These are phyloP conservation scores for Leptinotarsa lineolata DNA, from an alignment of 1,140 invertebrate species.

Conservation along the genomic window DNA sequence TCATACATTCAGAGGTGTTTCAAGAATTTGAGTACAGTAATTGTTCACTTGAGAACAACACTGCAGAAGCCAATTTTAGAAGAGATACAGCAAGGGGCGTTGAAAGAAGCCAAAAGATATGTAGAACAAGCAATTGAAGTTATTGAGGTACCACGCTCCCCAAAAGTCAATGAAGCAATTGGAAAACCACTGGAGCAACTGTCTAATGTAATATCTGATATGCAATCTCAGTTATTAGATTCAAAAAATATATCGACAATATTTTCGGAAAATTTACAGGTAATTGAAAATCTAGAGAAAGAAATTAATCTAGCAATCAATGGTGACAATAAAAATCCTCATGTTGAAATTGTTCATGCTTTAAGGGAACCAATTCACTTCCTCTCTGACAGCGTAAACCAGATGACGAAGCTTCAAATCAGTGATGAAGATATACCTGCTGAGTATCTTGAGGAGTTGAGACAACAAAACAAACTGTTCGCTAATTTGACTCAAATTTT, in stretches of 20 bases:
- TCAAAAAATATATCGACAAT: background rate
- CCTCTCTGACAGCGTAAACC: background rate
- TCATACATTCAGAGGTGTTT: conserved; percentile 24
- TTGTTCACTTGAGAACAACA: conserved; percentile 16
- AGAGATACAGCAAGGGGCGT: conserved; percentile 13
- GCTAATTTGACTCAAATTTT: background rate
- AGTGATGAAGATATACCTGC: background rate
- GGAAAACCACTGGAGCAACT: conserved; percentile 30
- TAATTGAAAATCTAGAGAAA: background rate
- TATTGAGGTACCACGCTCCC: background rate
- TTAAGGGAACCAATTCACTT: background rate
- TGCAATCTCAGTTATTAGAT: background rate
- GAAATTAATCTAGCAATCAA: background rate
- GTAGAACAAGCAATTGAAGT: conserved; percentile 28
- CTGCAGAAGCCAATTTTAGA: conserved; percentile 33
- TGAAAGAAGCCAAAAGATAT: conserved; percentile 14
- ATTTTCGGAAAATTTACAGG: background rate
- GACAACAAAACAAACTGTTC: background rate
- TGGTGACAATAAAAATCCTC: background rate
- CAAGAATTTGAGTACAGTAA: conserved; percentile 27
- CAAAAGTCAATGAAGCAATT: conserved; percentile 8
- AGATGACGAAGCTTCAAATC: background rate
- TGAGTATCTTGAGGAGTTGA: background rate
- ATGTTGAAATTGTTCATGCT: background rate
- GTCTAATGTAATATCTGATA: background rate